Conservation (phyloP, 2,888 invertebrate species). For the Hecatera dysodea region DNA sequence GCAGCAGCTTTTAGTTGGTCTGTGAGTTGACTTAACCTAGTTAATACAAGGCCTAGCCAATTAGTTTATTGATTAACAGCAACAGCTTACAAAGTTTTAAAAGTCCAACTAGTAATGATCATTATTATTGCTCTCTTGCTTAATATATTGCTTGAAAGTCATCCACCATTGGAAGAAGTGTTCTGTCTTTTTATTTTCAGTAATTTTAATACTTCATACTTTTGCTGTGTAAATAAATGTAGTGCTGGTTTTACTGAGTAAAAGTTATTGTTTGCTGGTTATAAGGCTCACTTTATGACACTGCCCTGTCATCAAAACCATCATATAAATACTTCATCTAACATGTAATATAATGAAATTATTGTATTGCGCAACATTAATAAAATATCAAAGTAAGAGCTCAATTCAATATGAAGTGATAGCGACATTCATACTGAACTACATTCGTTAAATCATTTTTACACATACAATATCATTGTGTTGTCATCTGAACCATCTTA, state of each 20-base stretch:
- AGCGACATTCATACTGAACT: conserved; percentile 47
- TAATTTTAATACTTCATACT: neutral
- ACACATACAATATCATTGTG: conserved; percentile 52
- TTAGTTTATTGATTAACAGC: neutral
- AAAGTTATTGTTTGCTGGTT: neutral
- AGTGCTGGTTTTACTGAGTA: neutral
- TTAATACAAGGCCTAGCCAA: neutral
- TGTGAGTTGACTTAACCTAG: conserved; percentile 12
- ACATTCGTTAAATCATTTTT: conserved; percentile 45
- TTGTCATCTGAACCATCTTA: conserved; percentile 54
- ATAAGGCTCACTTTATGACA: neutral
- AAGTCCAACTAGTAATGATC: neutral
- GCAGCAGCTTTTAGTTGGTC: neutral
- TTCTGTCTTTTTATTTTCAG: neutral
- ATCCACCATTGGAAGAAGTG: neutral
- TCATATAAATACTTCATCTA: neutral
- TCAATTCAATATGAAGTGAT: conserved; percentile 65
- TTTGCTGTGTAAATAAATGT: neutral
- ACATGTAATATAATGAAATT: neutral
- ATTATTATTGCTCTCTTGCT: neutral
- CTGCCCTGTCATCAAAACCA: neutral
- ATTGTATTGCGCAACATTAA: neutral
- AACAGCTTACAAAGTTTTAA: neutral
- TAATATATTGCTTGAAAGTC: neutral
- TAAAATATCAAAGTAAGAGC: conserved; percentile 42